These are phyloP conservation scores for Conger conger DNA, from an alignment of 2,113 vertebrate genomes.

Conservation along the genomic window DNA sequence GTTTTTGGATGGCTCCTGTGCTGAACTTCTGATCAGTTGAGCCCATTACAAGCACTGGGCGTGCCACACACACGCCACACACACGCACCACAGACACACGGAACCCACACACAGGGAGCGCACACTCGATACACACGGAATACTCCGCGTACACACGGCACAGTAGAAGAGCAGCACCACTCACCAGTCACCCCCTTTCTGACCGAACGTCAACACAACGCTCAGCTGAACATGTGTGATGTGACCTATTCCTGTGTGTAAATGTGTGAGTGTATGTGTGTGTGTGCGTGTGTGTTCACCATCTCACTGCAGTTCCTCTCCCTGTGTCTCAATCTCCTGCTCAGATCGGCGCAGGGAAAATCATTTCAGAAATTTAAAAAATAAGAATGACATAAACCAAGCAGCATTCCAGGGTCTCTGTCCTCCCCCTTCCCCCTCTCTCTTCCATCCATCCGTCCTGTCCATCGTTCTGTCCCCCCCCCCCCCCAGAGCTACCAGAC, in stretches of 20 bases:
- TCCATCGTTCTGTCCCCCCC: not conserved
- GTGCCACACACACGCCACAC: not conserved
- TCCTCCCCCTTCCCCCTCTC: slow-evolving; percentile 31
- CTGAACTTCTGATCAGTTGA: not conserved
- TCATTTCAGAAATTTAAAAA: slow-evolving; percentile 35
- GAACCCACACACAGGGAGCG: too few species aligned
- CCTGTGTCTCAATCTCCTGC: not conserved
- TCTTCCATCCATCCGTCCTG: slow-evolving; percentile 20
- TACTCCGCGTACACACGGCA: too few species aligned
- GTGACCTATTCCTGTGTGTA: too few species aligned
- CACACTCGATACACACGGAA: too few species aligned
- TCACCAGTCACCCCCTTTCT: not conserved
- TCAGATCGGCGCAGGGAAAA: slow-evolving; percentile 30
- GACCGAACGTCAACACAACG: slow-evolving; percentile 7
- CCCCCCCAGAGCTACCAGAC: slow-evolving; percentile 82
- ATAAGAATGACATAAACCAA: slow-evolving; percentile 21
- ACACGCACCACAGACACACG: not conserved
- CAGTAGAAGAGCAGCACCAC: too few species aligned
- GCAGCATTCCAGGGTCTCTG: slow-evolving; percentile 26
- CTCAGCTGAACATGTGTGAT: too few species aligned
- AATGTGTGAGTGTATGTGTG: too few species aligned
- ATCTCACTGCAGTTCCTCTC: not conserved
- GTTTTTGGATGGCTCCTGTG: too few species aligned
- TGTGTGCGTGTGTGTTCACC: too few species aligned
- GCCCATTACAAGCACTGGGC: not conserved